Evolutionary conservation across 2,888 invertebrate species (phyloP), one percentile per base, ranked within the genome.

Genomic region (Cremastinae sp.): DNA sequence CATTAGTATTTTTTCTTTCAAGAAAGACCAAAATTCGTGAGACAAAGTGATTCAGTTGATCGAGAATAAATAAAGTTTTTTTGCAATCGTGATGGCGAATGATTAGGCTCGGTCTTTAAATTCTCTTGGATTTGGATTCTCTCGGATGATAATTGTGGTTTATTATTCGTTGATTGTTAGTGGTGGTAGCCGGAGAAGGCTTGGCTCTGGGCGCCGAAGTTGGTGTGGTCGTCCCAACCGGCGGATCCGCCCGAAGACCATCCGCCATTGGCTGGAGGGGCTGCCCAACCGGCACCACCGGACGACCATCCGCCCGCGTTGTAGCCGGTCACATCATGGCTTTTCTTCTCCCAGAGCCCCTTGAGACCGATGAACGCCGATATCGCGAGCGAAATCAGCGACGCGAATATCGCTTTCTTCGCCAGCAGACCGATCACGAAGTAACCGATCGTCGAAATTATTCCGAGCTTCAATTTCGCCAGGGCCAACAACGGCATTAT

Each of bases 361-460:
- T 82, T 89, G 12, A 90, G 75, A 0, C 90, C 89, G 75, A 91
- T 84, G 88, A 92, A 92, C 62, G 91, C 90, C 18, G 93, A 92
- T 82, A 93, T 89, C 82, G 92, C 91, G 81, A 93, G 90, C 1
- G 93, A 93, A 78, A 93, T 89, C 69, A 93, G 85, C 5, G 93
- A 92, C 0, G 92, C 91, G 78, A 93, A 84, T 80, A 93, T 89
- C 62, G 93, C 93, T 85, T 93, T 93, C 90, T 93, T 93, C 81
- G 93, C 93, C 82, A 93, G 87, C 77, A 93, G 87, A 53, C 92
- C 91, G 78, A 93, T 91, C 58, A 91, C 92, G 85, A 93, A 90
- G 88, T 92, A 92, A 20, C 92, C 90, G 61, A 93, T 88, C 51
- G 92, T 90, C 43, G 91, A 90, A 70, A 93, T 87, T 1, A 91